A percentile compares a stretch with the other conserved stretches of the same genome.
These are phyloP conservation scores for Piezodorus guildinii DNA, from an alignment of 1,140 invertebrate genomes.

Conservation along the genomic window DNA sequence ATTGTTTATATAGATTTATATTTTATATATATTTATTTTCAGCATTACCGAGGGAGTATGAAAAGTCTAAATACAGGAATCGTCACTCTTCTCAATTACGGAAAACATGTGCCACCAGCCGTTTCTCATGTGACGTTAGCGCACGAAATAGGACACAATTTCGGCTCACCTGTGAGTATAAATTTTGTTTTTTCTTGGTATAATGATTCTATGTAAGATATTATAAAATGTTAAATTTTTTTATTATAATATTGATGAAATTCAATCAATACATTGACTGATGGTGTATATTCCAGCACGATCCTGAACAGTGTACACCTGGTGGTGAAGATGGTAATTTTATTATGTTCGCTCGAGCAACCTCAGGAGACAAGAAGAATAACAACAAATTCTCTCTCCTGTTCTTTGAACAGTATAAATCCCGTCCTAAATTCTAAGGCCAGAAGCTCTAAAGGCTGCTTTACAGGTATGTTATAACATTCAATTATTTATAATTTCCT, in stretches of 20 bases:
- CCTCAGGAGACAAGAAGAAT: conserved; percentile 90
- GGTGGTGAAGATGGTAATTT: conserved; percentile 92
- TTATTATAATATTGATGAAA: too few species aligned
- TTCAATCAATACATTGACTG: too few species aligned
- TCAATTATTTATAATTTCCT: too few species aligned
- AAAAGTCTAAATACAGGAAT: conserved; percentile 97
- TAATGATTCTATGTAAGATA: too few species aligned
- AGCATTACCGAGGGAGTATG: conserved; percentile 87
- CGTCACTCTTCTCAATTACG: conserved; percentile 95
- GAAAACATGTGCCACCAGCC: conserved; percentile 92
- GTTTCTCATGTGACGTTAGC: conserved; percentile 98
- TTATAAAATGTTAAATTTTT: too few species aligned
- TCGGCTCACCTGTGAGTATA: conserved; percentile 80
- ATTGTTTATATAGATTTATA: too few species aligned
- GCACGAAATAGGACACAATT: conserved; percentile 99
- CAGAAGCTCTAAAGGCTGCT: conserved; percentile 77
- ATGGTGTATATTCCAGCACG: conserved; percentile 56
- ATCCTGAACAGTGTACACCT: conserved; percentile 83
- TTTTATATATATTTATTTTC: conserved; percentile 34
- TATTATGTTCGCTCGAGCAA: conserved; percentile 95
- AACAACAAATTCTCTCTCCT: conserved; percentile 65
- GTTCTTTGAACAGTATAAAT: conserved; percentile 85
- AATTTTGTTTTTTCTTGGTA: background rate
- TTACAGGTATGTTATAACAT: conserved; percentile 41
- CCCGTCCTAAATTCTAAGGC: conserved; percentile 88